Evolutionary conservation across 1,140 invertebrate genomes (phyloP).

Genomic region (Hyposmocoma kahamanoa): DNA sequence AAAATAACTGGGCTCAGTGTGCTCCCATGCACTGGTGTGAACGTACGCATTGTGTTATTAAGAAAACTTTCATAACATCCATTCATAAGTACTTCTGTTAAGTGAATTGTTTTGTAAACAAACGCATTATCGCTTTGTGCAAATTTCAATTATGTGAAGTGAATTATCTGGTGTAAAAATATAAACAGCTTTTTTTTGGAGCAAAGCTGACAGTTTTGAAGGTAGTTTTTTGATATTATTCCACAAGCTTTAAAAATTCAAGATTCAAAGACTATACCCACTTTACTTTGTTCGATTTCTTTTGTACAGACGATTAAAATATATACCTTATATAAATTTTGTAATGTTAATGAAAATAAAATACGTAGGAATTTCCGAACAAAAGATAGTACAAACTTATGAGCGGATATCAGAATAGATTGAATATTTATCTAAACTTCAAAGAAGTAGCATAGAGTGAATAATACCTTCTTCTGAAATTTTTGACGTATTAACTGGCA

Average conservation of each 20-base stretch:
- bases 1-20: neutral
- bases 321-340: no score
- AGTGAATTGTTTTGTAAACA: slow-evolving; percentile 3
- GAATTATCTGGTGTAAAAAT: neutral
- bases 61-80: neutral
- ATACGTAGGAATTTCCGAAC: no score
- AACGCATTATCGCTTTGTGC: neutral
- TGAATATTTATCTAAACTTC: no score
- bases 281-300: no score
- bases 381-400: no score
- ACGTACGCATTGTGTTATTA: neutral
- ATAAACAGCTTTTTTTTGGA: neutral
- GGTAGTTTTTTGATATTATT: neutral
- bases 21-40: neutral
- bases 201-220: neutral
- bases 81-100: neutral
- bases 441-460: no score
- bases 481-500: no score
- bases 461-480: no score
- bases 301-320: no score
- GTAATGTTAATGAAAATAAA: no score
- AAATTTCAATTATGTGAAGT: neutral
- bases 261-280: no score
- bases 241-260: neutral
- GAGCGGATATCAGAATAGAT: no score